Conservation (phyloP, 37 sponge, comb jelly and placozoan genomes). For the Beroe forskalii region DNA sequence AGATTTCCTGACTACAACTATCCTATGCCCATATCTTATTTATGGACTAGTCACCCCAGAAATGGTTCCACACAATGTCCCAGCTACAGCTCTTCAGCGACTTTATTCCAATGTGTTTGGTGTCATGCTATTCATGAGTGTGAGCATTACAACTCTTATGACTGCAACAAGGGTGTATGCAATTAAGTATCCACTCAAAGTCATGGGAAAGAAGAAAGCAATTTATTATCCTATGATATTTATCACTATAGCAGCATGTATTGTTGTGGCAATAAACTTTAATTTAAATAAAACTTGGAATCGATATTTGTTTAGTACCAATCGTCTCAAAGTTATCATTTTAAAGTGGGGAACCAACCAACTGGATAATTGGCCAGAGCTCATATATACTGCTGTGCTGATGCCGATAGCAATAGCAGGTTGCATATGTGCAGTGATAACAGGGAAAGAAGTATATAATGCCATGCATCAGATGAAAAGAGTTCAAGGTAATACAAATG, state of each 20-base stretch:
- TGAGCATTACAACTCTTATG: slow-evolving; percentile 12
- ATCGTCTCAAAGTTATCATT: slow-evolving; percentile 9
- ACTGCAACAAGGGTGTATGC: slow-evolving; percentile 23
- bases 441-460: not conserved
- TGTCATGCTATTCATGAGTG: slow-evolving; percentile 8
- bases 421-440: slow-evolving; percentile 8
- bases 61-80: not conserved
- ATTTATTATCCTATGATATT: not conserved
- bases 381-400: not conserved
- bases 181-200: not conserved
- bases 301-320: slow-evolving; percentile 1
- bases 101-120: not conserved
- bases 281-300: not conserved
- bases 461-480: not conserved
- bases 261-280: not conserved
- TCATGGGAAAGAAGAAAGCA: not conserved
- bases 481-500: not conserved
- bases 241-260: not conserved
- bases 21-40: not conserved
- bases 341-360: not conserved
- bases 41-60: not conserved
- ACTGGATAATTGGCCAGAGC: slow-evolving; percentile 15
- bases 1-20: slow-evolving; percentile 40
- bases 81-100: not conserved
- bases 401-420: not conserved